phyloP scores from a whole-genome alignment of 2,888 invertebrate genomes.

The Chrysomela aeneicollis region DNA sequence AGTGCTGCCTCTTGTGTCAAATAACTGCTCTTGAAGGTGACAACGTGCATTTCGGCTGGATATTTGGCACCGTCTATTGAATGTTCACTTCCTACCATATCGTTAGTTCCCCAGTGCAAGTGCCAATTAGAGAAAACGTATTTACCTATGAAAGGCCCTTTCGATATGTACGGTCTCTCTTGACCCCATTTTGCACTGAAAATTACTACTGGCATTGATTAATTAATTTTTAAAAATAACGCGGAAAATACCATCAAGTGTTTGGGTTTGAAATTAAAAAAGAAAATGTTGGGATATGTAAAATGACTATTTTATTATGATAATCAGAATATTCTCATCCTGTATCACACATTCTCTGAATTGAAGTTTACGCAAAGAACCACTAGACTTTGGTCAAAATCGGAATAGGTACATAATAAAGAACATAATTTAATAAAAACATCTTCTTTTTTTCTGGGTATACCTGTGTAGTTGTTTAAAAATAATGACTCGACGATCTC shows the following conservation, averaged over 20 bases:
- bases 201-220: slow-evolving; percentile 61
- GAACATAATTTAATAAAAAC: no score
- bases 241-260: not conserved
- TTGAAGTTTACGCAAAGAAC: no score
- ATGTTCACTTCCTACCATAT: slow-evolving; percentile 73
- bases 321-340: no score
- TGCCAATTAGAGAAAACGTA: slow-evolving; percentile 73
- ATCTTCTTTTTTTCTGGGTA: no score
- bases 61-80: slow-evolving; percentile 65
- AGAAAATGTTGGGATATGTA: no score
- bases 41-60: slow-evolving; percentile 72
- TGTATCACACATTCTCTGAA: no score
- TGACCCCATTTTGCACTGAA: slow-evolving; percentile 70
- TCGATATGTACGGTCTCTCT: slow-evolving; percentile 67
- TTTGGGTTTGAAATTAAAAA: no score
- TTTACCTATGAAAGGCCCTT: slow-evolving; percentile 68
- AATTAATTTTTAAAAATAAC: not conserved
- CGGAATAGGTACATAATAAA: no score
- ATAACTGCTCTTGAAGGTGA: slow-evolving; percentile 68
- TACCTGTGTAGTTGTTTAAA: no score
- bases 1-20: slow-evolving; percentile 69
- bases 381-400: no score
- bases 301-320: no score
- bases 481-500: no score
- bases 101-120: slow-evolving; percentile 73